A percentile compares a stretch with the other conserved stretches of the same genome.
phyloP scores from a whole-genome alignment of 2,797 vertebrate species.

The Eremophila alpestris region DNA sequence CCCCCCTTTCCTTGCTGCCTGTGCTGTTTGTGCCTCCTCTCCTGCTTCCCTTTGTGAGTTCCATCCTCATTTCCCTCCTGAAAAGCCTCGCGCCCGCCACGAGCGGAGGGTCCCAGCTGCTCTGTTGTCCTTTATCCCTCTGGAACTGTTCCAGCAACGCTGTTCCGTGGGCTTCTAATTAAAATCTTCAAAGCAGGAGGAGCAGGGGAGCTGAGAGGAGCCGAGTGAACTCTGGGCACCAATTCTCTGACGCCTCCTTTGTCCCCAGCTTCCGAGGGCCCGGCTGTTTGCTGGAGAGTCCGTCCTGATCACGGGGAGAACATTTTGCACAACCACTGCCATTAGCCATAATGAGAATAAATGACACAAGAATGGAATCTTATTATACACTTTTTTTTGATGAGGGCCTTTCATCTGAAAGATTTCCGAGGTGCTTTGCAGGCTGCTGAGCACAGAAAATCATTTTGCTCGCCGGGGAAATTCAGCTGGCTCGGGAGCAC shows the following conservation, averaged over 20 bases:
- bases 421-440: slow-evolving; percentile 28
- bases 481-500: not conserved
- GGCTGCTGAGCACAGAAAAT: slow-evolving; percentile 38
- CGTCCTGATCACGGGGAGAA: slow-evolving; percentile 27
- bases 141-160: slow-evolving; percentile 14
- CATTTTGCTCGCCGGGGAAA: slow-evolving; percentile 15
- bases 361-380: slow-evolving; percentile 51
- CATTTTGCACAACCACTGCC: slow-evolving; percentile 41
- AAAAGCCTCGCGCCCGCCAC: accelerated
- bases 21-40: not conserved
- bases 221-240: not conserved
- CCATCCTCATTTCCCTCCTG: not conserved
- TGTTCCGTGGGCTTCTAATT: not conserved
- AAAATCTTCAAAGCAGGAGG: slow-evolving; percentile 38
- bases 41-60: not conserved
- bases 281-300: not conserved
- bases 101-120: not conserved
- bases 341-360: slow-evolving; percentile 60
- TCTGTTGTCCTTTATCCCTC: not conserved
- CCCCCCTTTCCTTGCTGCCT: not conserved
- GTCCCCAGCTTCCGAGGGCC: slow-evolving; percentile 7
- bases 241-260: not conserved
- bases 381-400: slow-evolving; percentile 21
- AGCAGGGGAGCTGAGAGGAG: not conserved
- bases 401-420: slow-evolving; percentile 55